Evolutionary conservation across 2,113 vertebrate genomes (phyloP).

Genomic region (Lampris incognitus): DNA sequence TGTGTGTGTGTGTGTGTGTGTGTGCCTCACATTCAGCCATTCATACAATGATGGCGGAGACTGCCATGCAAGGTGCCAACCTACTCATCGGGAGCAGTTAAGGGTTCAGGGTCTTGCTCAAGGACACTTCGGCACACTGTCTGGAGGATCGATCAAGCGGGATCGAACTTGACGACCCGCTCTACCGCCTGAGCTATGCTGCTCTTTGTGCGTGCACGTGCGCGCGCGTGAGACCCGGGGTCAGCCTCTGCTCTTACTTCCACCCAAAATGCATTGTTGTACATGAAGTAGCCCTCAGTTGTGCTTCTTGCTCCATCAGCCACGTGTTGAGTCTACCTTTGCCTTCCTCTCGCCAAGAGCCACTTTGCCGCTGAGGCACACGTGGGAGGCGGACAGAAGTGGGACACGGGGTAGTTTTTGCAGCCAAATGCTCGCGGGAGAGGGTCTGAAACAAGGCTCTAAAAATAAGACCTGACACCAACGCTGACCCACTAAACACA

Average conservation of each 20-base stretch:
- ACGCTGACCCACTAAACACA: conserved; percentile 33
- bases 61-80: too few relatives aligned
- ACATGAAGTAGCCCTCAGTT: conserved; percentile 13
- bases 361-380: neutral
- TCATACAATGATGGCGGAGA: too few relatives aligned
- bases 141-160: too few relatives aligned
- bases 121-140: too few relatives aligned
- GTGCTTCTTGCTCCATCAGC: neutral
- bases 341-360: neutral
- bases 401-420: conserved; percentile 25
- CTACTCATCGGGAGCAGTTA: too few relatives aligned
- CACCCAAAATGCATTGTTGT: conserved; percentile 14
- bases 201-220: conserved; percentile 16
- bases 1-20: too few relatives aligned
- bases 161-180: too few relatives aligned
- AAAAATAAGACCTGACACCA: conserved; percentile 12
- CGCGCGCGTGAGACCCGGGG: conserved; percentile 9
- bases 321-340: neutral
- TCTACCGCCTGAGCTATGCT: too few relatives aligned
- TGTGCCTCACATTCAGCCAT: too few relatives aligned
- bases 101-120: too few relatives aligned
- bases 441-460: neutral
- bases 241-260: conserved; percentile 37
- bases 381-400: conserved; percentile 18
- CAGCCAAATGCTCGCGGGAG: conserved; percentile 14